Evolutionary conservation across 2,113 vertebrate genomes (phyloP), one percentile per base, ranked within the genome.

Genomic region (Gadus macrocephalus): DNA sequence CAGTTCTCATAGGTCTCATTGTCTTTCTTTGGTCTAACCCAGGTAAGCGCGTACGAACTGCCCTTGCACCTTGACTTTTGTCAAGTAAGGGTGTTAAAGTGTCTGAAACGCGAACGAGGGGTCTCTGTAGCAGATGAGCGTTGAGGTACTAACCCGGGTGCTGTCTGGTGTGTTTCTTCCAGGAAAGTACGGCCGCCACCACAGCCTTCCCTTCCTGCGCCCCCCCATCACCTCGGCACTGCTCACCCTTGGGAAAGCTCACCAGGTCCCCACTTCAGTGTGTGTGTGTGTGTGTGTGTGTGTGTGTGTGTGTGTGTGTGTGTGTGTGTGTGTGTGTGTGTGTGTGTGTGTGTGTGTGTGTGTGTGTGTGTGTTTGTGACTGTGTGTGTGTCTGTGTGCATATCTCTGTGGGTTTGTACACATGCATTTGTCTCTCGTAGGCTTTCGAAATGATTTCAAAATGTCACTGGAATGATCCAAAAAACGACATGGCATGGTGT

Each of bases 221-320:
- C 93, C 95, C 25, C 91, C 94, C 16, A 87, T 96, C 72, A 93
- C 93, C 68, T 79, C 96, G 15, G 94, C 95, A 1, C 91, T 98
- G 81, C 82, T 98, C 66, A 96, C 94, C 72, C 62, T 97, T 87
- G 96, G 93, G 81, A 96, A 96, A 92, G 90, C 93, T 53, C 94
- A 95, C 81, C 96, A 97, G 96, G 96, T 98, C 86, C 64, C n/a
- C 38, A 64, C 66, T 25, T 72, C 31, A 35, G 4, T 35, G 19
- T 53, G 55, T 77, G 28, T 49, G 5, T 74, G 53, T 73, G 28
- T 70, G 7, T 55, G 2, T 69, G 67, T 53, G 77, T 80, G 65
- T 58, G 56, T 70, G 35, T 49, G n/a, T n/a, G n/a, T n/a, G n/a
- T n/a, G 19, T 60, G 56, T 68, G 16, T 63, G 15, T 12, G 3